Evolutionary conservation across 2,797 vertebrate genomes (phyloP).

Genomic region (Coilia nasus): DNA sequence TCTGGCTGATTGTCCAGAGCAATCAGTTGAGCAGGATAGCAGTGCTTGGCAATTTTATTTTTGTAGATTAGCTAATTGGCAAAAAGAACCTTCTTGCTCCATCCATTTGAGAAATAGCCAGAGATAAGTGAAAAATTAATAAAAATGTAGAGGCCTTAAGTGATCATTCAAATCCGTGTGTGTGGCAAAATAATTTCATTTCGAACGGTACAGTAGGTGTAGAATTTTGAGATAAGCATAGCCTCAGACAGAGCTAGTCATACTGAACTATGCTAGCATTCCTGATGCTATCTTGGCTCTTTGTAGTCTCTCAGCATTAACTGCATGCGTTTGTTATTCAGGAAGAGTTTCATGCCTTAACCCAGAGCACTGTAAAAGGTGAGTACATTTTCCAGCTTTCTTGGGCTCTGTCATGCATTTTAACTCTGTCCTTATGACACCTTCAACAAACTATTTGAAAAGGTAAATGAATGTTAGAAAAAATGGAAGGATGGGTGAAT

Average conservation of each 20-base stretch:
- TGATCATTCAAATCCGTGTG: not conserved
- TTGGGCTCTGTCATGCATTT: slow-evolving; percentile 5
- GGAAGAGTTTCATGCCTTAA: not conserved
- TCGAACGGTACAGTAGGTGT: not conserved
- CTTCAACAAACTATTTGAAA: not conserved
- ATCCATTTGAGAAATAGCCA: not conserved
- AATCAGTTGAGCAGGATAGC: slow-evolving; percentile 5
- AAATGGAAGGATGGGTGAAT: not conserved
- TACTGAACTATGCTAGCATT: not conserved
- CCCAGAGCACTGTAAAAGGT: slow-evolving; percentile 16
- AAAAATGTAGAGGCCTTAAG: not conserved
- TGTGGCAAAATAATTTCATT: not conserved
- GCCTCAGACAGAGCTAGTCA: not conserved
- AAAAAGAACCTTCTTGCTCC: not conserved
- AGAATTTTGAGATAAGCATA: not conserved
- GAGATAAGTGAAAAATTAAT: slow-evolving; percentile 13
- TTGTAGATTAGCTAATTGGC: slow-evolving; percentile 25
- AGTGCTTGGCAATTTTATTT: not conserved
- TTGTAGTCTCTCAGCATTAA: not conserved
- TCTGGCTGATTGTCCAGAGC: slow-evolving; percentile 14
- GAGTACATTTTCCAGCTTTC: not conserved
- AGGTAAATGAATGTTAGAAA: not conserved
- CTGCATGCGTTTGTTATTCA: not conserved
- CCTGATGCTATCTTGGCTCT: not conserved
- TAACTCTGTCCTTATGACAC: not conserved